A percentile compares a stretch with the other conserved stretches of the same genome.
phyloP scores from a whole-genome alignment of 2,888 invertebrate species.

The Harmothoe impar region DNA sequence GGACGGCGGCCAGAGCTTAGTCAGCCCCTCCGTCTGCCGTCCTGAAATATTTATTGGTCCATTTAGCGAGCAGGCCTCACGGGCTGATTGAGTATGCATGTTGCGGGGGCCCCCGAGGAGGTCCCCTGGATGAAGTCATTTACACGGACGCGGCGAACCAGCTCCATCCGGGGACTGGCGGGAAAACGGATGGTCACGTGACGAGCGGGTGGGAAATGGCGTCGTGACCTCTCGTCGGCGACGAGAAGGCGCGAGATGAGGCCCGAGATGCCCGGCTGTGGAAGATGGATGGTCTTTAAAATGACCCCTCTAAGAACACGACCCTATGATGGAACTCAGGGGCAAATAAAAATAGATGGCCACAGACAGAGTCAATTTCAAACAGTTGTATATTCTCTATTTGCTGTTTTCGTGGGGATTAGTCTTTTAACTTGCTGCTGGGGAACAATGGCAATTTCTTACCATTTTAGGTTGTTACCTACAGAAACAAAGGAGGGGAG shows the following conservation, averaged over 20 bases:
- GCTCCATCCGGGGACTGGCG: constrained; percentile 52
- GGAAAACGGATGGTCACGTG: constrained; percentile 43
- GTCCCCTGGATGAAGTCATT: constrained; percentile 48
- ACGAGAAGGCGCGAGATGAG: constrained; percentile 43
- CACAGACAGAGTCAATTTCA: too few relatives aligned
- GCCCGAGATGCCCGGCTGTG: not conserved
- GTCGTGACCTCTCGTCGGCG: constrained; percentile 51
- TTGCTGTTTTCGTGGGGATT: too few relatives aligned
- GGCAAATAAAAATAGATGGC: not conserved
- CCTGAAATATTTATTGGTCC: constrained; percentile 59
- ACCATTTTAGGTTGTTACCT: too few relatives aligned
- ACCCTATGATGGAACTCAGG: not conserved
- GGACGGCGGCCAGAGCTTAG: constrained; percentile 27
- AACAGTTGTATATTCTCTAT: too few relatives aligned
- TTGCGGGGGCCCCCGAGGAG: constrained; percentile 36
- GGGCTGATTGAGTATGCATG: constrained; percentile 53
- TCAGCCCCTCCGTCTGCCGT: constrained; percentile 41
- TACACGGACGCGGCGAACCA: constrained; percentile 51
- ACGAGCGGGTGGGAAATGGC: constrained; percentile 41
- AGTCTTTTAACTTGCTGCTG: too few relatives aligned
- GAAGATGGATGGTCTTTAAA: constrained; percentile 26
- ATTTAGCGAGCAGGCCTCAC: constrained; percentile 20
- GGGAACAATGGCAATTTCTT: too few relatives aligned
- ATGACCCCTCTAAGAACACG: not conserved
- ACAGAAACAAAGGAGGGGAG: too few relatives aligned